Evolutionary conservation across 2,797 vertebrate species (phyloP).

Genomic region (Buphagus erythrorhynchus): DNA sequence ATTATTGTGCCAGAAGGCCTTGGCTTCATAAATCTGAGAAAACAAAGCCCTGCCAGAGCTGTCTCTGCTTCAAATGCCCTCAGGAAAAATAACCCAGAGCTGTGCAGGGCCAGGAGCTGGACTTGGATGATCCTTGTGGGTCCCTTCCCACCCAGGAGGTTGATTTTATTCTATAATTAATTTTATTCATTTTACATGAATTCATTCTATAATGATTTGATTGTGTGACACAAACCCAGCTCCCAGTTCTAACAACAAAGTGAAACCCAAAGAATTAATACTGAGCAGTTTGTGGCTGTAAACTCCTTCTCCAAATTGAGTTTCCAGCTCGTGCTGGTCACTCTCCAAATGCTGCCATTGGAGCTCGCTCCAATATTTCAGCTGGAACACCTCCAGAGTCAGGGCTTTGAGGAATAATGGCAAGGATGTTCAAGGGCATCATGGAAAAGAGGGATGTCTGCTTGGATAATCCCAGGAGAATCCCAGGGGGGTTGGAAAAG

Average conservation of each 20-base stretch:
- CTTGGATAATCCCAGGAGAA: not conserved
- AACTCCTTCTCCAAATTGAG: not conserved
- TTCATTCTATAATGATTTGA: no score
- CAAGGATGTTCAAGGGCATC: accelerated
- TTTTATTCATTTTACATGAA: no score
- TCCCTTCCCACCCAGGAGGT: not conserved
- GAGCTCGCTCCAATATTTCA: accelerated
- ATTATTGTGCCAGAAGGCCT: not conserved
- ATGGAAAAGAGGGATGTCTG: not conserved
- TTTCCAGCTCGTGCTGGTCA: accelerated
- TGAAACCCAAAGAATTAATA: accelerated
- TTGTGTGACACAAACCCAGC: not conserved
- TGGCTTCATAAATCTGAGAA: not conserved
- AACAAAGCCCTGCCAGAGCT: not conserved
- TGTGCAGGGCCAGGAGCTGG: not conserved
- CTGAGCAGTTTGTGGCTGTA: not conserved
- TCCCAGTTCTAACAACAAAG: not conserved
- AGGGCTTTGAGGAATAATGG: accelerated
- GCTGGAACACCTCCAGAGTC: not conserved
- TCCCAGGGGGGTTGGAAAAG: accelerated
- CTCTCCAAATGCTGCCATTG: not conserved
- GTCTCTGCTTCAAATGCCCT: not conserved
- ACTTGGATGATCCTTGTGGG: not conserved
- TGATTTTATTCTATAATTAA: no score
- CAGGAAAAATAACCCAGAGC: not conserved